These are phyloP conservation scores for Anguilla marmorata DNA, from an alignment of 2,797 vertebrate species.

Conservation along the genomic window DNA sequence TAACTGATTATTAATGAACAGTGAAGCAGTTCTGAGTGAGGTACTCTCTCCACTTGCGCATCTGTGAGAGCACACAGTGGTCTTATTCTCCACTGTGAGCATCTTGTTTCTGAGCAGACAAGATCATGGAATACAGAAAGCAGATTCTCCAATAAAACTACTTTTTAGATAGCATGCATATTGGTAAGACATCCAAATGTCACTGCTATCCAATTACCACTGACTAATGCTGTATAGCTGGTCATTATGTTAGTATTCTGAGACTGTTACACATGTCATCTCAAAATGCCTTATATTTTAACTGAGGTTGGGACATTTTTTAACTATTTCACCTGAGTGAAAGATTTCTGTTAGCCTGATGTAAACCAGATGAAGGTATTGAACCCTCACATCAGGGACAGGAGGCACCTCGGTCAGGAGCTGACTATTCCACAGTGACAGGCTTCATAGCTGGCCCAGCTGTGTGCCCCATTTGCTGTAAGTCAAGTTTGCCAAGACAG, in stretches of 20 bases:
- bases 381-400: slow-evolving; percentile 3
- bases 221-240: neutral
- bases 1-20: neutral
- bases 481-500: neutral
- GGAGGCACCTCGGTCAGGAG: slow-evolving; percentile 7
- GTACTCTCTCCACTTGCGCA: neutral
- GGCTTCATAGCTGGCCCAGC: neutral
- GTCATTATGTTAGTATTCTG: neutral
- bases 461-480: neutral
- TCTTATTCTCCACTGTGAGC: neutral
- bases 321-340: neutral
- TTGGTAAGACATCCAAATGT: neutral
- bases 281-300: neutral
- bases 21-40: neutral
- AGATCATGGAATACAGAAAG: neutral
- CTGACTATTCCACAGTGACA: slow-evolving; percentile 1
- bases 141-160: neutral
- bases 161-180: neutral
- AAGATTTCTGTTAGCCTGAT: neutral
- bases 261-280: neutral
- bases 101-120: neutral
- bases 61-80: neutral
- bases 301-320: neutral
- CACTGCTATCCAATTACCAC: neutral
- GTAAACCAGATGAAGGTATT: neutral